Conservation (phyloP, 1,140 invertebrate genomes). For the Plectus sambesii region DNA sequence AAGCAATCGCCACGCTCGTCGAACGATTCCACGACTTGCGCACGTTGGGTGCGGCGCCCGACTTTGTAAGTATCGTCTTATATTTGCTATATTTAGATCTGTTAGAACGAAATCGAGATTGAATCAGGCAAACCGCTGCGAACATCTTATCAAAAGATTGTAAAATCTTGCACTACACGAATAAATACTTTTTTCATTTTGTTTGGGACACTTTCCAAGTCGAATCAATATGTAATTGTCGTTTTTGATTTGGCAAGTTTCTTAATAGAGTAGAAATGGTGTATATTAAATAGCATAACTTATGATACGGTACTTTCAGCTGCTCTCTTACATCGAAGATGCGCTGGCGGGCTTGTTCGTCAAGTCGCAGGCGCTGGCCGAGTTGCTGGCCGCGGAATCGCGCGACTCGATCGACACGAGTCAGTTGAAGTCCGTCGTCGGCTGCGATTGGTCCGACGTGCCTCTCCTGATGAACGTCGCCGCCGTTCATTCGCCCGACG, state of each 20-base stretch:
- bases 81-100: too few relatives aligned
- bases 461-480: slow-evolving; percentile 36
- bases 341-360: slow-evolving; percentile 23
- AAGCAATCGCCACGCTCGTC: too few relatives aligned
- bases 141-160: too few relatives aligned
- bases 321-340: slow-evolving; percentile 28
- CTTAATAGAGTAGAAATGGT: slow-evolving; percentile 12
- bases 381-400: slow-evolving; percentile 18
- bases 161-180: too few relatives aligned
- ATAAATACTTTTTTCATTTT: slow-evolving; percentile 6
- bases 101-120: too few relatives aligned
- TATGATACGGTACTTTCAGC: slow-evolving; percentile 20
- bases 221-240: slow-evolving; percentile 26
- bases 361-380: slow-evolving; percentile 21
- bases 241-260: slow-evolving; percentile 31
- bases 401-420: slow-evolving; percentile 7
- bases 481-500: slow-evolving; percentile 32
- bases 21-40: too few relatives aligned
- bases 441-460: slow-evolving; percentile 34
- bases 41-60: too few relatives aligned
- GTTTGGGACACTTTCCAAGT: slow-evolving; percentile 16
- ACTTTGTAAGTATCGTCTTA: too few relatives aligned
- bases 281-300: too few relatives aligned
- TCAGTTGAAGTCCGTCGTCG: slow-evolving; percentile 17
- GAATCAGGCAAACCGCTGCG: too few relatives aligned